A percentile compares a stretch with the other conserved stretches of the same genome.
Evolutionary conservation across 2,888 invertebrate genomes (phyloP).

Genomic region (Pterostichus madidus): DNA sequence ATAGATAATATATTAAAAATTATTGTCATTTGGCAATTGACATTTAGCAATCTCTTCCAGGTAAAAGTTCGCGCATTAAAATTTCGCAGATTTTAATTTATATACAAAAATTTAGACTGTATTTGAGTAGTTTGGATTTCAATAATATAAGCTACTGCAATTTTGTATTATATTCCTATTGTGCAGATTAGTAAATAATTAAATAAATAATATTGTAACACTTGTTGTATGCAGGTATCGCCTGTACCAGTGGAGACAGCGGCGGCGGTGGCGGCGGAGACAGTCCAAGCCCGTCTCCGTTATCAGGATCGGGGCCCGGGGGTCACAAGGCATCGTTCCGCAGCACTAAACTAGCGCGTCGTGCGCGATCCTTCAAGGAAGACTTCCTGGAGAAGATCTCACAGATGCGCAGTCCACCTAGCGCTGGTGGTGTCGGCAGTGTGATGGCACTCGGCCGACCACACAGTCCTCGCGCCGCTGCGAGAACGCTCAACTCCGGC

Average conservation of each 20-base stretch:
- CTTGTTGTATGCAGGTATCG: background rate
- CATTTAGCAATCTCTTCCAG: too few relatives aligned
- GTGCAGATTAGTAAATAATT: too few relatives aligned
- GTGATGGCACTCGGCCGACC: slow-evolving; percentile 73
- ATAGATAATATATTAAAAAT: too few relatives aligned
- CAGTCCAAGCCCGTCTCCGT: slow-evolving; percentile 73
- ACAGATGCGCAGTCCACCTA: slow-evolving; percentile 90
- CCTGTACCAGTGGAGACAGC: slow-evolving; percentile 2
- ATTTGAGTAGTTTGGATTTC: too few relatives aligned
- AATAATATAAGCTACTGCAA: too few relatives aligned
- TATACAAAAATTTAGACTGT: too few relatives aligned
- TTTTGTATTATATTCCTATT: too few relatives aligned
- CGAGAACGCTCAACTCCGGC: slow-evolving; percentile 74
- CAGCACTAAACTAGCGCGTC: slow-evolving; percentile 90
- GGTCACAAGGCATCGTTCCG: slow-evolving; percentile 89
- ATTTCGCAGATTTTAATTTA: too few relatives aligned
- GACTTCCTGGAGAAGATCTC: slow-evolving; percentile 94
- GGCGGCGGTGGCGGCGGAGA: slow-evolving; percentile 69
- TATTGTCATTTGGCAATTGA: too few relatives aligned
- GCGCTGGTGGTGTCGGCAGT: slow-evolving; percentile 65
- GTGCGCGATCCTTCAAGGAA: slow-evolving; percentile 95
- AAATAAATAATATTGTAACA: too few relatives aligned
- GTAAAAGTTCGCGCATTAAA: too few relatives aligned
- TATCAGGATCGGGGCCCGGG: slow-evolving; percentile 78
- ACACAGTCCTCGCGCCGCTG: slow-evolving; percentile 77